These are phyloP conservation scores for Leptobrachium ailaonicum DNA, from an alignment of 2,113 vertebrate species.

Conservation along the genomic window DNA sequence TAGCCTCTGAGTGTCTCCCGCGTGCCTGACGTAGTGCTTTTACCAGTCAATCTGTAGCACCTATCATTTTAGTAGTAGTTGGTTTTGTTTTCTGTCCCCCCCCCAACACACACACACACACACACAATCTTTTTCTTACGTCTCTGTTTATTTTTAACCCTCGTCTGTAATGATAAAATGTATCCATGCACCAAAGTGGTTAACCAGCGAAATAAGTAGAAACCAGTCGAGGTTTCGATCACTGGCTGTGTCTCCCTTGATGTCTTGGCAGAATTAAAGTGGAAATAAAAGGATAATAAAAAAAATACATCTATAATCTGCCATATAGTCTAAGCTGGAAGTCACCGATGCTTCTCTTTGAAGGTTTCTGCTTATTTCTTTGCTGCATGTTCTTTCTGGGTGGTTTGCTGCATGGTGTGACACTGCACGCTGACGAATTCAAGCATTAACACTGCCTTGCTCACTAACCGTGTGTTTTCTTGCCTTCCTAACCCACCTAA, in stretches of 20 bases:
- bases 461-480: constrained; percentile 68
- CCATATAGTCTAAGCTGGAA: not conserved
- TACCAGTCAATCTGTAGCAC: constrained; percentile 8
- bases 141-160: not conserved
- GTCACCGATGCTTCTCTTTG: not conserved
- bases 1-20: constrained; percentile 52
- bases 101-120: too few species aligned
- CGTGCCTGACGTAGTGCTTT: not conserved
- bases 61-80: constrained; percentile 4
- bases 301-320: too few species aligned
- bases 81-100: not conserved
- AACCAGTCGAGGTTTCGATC: constrained; percentile 13
- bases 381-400: constrained; percentile 15
- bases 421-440: not conserved
- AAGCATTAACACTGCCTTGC: not conserved
- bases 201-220: constrained; percentile 24
- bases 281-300: not conserved
- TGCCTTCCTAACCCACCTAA: constrained; percentile 86
- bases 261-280: not conserved
- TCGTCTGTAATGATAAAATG: not conserved
- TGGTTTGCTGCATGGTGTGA: constrained; percentile 39
- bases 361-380: constrained; percentile 23
- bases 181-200: constrained; percentile 3
- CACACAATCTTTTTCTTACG: not conserved
- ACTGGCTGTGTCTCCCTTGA: too few species aligned